Base-by-base conservation (phyloP, 2,113 vertebrate species). In the Sapayoa aenigma region DNA sequence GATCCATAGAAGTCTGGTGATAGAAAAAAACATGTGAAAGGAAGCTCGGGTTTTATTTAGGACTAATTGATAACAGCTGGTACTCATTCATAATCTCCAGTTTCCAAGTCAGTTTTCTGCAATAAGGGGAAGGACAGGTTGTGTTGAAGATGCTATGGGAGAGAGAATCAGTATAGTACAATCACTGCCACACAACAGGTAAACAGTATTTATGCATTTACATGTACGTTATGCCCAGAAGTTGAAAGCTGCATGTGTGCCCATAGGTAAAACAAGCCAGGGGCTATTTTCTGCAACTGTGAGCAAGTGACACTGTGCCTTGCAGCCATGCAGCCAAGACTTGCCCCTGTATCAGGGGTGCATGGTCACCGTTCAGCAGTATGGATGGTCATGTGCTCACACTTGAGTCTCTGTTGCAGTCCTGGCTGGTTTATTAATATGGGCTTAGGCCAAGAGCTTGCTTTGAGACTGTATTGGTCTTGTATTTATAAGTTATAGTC, bases 341-440 rank as follows among this genome's bases (percentile, higher is more conserved):
- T 65, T 63, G 10, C 4, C 23, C 14, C 27, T 14, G 41, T 67
- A 46, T 50, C 50, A 47, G 33, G 24, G 24, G 5, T 67, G 35
- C 47, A 3, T 8, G 8, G 21, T 53, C 46, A 53, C 21, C 0
- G 3, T n/a, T 77, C 28, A 31, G 53, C 11, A 9, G 23, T 58
- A 1, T 22, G 52, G 56, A 28, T 79, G 62, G 16, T 17, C 0
- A 0, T 55, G 24, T 52, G 83, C 28, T 80, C 1, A 6, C 18
- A n/a, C 23, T 24, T 21, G 3, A 49, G 41, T 56, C 28, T 37
- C 28, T 42, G 0, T 44, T 7, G 0, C 35, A 18, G 8, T 63
- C 58, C 55, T 73, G 20, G 37, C 23, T 49, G 22, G 4, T 58
- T 86, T 73, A 18, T 88, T 77, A 56, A 19, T 35, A 20, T 9